These are phyloP conservation scores for Drosophila cognata DNA, from an alignment of 2,888 invertebrate genomes.

Conservation along the genomic window DNA sequence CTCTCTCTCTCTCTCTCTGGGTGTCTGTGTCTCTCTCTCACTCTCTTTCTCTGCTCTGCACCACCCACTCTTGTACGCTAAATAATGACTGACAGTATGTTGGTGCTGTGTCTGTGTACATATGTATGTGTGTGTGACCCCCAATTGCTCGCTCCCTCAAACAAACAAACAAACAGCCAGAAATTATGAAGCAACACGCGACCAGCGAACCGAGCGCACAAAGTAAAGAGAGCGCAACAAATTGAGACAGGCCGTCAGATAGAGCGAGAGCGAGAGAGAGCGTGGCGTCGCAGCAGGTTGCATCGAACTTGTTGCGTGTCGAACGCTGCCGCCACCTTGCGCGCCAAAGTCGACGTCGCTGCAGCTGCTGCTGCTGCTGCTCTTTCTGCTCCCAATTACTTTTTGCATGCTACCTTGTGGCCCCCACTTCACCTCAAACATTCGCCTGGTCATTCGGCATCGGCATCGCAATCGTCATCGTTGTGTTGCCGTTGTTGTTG, in stretches of 20 bases:
- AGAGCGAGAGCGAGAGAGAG: slow-evolving; percentile 9
- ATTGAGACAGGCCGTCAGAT: slow-evolving; percentile 35
- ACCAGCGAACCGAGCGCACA: slow-evolving; percentile 60
- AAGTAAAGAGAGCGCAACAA: slow-evolving; percentile 60
- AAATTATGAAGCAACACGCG: slow-evolving; percentile 71
- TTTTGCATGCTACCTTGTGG: slow-evolving; percentile 81
- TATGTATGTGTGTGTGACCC: slow-evolving; percentile 62
- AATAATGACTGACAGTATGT: slow-evolving; percentile 80
- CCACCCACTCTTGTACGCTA: slow-evolving; percentile 67
- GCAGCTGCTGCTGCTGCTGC: slow-evolving; percentile 46
- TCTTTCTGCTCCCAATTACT: slow-evolving; percentile 82
- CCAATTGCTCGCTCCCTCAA: slow-evolving; percentile 79
- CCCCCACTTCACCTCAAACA: slow-evolving; percentile 77
- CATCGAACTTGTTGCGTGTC: slow-evolving; percentile 77
- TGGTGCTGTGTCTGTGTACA: slow-evolving; percentile 56
- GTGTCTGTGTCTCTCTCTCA: neutral
- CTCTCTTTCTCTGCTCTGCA: slow-evolving; percentile 15
- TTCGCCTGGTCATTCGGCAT: slow-evolving; percentile 63
- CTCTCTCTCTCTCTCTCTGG: neutral
- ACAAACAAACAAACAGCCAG: slow-evolving; percentile 68
- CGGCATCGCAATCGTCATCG: slow-evolving; percentile 71
- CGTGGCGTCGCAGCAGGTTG: slow-evolving; percentile 54
- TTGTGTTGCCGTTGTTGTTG: slow-evolving; percentile 68
- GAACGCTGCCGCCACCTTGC: slow-evolving; percentile 72
- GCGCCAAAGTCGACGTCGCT: slow-evolving; percentile 40